Conservation (phyloP, 2,113 vertebrate species). For the Neolamprologus sp. region DNA sequence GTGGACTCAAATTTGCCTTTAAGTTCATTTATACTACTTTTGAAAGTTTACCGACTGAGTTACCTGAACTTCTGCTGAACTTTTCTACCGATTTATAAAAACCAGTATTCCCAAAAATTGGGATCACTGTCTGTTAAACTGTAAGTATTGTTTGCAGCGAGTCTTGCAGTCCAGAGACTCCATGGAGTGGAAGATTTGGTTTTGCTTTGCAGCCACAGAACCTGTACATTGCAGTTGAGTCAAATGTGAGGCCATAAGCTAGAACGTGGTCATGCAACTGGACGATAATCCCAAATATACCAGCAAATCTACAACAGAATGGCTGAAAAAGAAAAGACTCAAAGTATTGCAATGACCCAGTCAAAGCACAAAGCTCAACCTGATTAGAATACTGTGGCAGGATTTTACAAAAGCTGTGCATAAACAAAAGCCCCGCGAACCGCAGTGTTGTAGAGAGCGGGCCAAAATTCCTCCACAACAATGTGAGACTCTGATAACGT, state of each 20-base stretch:
- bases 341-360: background rate
- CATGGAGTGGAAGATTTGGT: background rate
- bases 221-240: background rate
- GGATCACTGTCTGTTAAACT: background rate
- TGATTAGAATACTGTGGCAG: background rate
- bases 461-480: background rate
- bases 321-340: background rate
- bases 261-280: background rate
- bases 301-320: background rate
- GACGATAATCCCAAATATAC: background rate
- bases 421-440: background rate
- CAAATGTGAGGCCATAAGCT: background rate
- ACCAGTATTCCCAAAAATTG: background rate
- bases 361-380: background rate
- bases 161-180: background rate
- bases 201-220: background rate
- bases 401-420: background rate
- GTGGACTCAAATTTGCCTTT: constrained; percentile 3
- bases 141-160: background rate
- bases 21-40: background rate
- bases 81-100: background rate
- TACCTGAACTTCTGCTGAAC: background rate
- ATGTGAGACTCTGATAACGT: background rate
- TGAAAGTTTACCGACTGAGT: background rate
- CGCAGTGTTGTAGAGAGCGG: background rate